Conservation (phyloP, 2,113 vertebrate species). For the Cardinalis cardinalis region DNA sequence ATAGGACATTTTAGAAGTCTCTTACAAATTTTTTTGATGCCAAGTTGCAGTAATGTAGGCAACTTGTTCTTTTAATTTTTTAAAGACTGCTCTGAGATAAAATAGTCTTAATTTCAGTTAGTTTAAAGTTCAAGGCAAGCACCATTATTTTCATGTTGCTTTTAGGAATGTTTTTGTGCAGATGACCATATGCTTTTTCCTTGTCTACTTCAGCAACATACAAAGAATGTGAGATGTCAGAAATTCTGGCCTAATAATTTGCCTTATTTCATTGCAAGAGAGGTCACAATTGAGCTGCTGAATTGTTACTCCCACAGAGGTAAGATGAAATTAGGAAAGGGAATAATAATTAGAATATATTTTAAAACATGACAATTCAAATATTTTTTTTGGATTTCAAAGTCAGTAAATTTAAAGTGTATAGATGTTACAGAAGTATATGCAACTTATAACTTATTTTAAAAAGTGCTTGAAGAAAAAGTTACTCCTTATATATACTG, state of each 20-base stretch:
- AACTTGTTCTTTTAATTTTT: neutral
- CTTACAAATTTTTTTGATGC: neutral
- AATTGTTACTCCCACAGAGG: neutral
- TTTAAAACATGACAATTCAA: neutral
- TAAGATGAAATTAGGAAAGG: neutral
- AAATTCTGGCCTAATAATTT: neutral
- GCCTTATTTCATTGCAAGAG: neutral
- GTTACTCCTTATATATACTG: neutral
- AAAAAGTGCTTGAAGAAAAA: neutral
- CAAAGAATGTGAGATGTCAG: neutral
- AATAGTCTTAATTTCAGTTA: neutral
- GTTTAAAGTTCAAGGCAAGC: neutral
- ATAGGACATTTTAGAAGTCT: neutral
- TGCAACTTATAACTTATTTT: neutral
- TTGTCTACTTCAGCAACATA: neutral
- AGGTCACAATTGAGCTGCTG: neutral
- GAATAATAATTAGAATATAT: neutral
- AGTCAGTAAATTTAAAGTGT: neutral
- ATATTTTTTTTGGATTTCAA: neutral
- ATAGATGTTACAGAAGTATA: neutral
- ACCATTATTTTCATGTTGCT: neutral
- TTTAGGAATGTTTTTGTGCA: neutral
- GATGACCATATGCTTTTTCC: neutral
- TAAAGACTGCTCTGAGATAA: neutral
- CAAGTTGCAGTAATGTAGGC: neutral